A percentile compares a stretch with the other conserved stretches of the same genome.
Conservation (phyloP, 2,888 invertebrate species). For the Platycheirus rosarum region DNA sequence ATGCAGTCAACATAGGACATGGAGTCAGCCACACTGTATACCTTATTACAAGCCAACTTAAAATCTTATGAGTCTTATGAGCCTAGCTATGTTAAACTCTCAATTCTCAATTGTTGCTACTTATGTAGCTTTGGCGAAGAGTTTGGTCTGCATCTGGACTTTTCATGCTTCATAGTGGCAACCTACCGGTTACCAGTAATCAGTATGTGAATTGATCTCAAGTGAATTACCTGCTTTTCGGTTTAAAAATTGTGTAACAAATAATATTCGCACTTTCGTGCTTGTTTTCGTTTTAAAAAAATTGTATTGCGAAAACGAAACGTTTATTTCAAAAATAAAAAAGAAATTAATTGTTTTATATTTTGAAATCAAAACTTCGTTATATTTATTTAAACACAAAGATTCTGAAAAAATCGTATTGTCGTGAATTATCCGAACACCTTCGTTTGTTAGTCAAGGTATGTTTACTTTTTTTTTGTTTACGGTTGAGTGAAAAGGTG, state of each 20-base stretch:
- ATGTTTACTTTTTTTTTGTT: constrained; percentile 23
- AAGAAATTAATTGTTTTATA: neutral
- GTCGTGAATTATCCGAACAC: neutral
- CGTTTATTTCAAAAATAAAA: neutral
- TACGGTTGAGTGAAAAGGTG: constrained; percentile 10
- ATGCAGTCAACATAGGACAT: too few species aligned
- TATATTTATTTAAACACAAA: neutral
- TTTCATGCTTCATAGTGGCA: constrained; percentile 45
- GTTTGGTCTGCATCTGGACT: constrained; percentile 29
- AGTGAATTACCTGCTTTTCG: constrained; percentile 57
- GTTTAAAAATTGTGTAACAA: constrained; percentile 46
- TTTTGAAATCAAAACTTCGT: neutral
- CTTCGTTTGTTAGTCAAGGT: constrained; percentile 45
- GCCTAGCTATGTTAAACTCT: neutral
- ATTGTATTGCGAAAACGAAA: constrained; percentile 43
- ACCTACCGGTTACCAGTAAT: constrained; percentile 54
- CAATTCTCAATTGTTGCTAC: constrained; percentile 15
- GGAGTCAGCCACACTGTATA: neutral
- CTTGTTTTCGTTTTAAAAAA: constrained; percentile 36
- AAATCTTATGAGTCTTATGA: neutral
- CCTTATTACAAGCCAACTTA: neutral
- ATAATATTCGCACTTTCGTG: constrained; percentile 21
- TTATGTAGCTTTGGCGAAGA: constrained; percentile 22
- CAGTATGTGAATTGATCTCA: constrained; percentile 69
- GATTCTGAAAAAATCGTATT: neutral